Percentiles rank a stretch among this genome's conserved stretches.
These are phyloP conservation scores for Trissonchulus sp. DNA, from an alignment of 2,888 invertebrate genomes.

Conservation along the genomic window DNA sequence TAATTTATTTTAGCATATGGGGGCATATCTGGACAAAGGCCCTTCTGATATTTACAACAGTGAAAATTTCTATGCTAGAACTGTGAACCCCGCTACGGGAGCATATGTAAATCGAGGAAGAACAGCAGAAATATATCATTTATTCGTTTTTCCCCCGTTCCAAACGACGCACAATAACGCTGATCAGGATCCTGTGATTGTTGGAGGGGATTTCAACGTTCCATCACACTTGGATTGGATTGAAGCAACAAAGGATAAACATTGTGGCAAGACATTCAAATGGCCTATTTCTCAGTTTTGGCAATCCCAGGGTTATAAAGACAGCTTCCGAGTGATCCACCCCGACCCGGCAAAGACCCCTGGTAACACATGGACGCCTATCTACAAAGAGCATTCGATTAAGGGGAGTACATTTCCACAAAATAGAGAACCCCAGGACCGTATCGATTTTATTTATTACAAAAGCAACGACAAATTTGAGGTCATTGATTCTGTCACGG, in stretches of 20 bases:
- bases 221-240: constrained; percentile 46
- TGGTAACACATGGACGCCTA: constrained; percentile 44
- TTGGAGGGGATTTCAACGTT: constrained; percentile 45
- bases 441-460: constrained; percentile 45
- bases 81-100: no score
- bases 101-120: no score
- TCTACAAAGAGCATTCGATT: constrained; percentile 41
- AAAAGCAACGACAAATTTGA: background rate
- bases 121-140: no score
- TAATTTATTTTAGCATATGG: no score
- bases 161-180: no score
- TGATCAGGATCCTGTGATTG: constrained; percentile 36
- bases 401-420: no score
- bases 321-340: constrained; percentile 41
- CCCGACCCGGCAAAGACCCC: constrained; percentile 38
- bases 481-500: no score
- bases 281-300: constrained; percentile 42
- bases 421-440: constrained; percentile 46
- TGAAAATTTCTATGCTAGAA: no score
- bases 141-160: no score
- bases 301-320: constrained; percentile 37
- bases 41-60: no score
- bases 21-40: no score
- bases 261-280: constrained; percentile 38
- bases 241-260: no score